Evolutionary conservation across 2,888 invertebrate species (phyloP), one percentile per base, ranked within the genome.

Genomic region (Orthosia cruda): DNA sequence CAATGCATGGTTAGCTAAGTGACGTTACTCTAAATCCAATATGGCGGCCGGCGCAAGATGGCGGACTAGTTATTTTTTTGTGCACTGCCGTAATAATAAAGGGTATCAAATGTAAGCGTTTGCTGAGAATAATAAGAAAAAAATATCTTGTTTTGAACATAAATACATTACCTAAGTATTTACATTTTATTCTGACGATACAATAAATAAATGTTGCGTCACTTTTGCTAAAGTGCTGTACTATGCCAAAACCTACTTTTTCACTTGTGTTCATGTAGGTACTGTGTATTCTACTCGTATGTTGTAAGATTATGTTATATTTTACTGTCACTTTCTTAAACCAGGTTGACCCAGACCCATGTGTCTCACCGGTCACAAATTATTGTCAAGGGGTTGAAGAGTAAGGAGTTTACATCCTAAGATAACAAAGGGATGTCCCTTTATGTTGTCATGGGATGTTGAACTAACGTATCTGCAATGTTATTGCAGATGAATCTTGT

Each of bases 381-480:
- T 26, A 26, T 32, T n/a, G 13, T 23, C 50, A 23, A 18, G 1
- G 20, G 57, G 15, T 47, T 23, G 3, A 58, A 40, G 61, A 61
- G 18, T 47, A 67, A 59, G 20, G 4, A 54, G 59, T 4, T 54
- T 18, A 26, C 12, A 52, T 58, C 23, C 80, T 76, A 57, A 54
- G 23, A 62, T 5, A 63, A 63, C 62, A 80, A 72, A 57, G 50
- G 13, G 16, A 47, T 12, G 13, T n/a, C 73, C 59, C 47, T 77
- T 66, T 57, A 54, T 80, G 71, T 81, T 83, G 63, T 45, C 67
- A 63, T 77, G 74, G 71, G 68, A 70, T 66, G 54, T 57, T 32
- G 45, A n/a, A 57, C 18, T 49, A 70, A 18, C 55, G 2, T 72
- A 70, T 57, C 64, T 67, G 57, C 54, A 64, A 77, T 76, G 49